Evolutionary conservation across 2,797 vertebrate species (phyloP).

Genomic region (Uromys caudimaculatus): DNA sequence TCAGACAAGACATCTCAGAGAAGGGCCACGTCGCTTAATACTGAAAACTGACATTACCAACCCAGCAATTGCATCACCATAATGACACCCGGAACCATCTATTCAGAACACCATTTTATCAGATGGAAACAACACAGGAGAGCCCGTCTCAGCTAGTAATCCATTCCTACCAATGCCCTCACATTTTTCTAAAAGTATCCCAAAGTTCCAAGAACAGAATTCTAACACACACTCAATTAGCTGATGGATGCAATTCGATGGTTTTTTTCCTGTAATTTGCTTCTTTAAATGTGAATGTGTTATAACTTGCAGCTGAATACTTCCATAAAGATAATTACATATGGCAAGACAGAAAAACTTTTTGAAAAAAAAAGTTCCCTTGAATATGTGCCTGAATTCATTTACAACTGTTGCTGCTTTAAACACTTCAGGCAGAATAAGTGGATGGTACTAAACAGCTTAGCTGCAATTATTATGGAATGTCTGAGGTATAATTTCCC

Average conservation of each 20-base stretch:
- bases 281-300: slow-evolving; percentile 82
- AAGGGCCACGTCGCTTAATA: neutral
- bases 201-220: slow-evolving; percentile 36
- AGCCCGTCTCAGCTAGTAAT: neutral
- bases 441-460: slow-evolving; percentile 93
- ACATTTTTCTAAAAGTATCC: slow-evolving; percentile 3
- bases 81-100: neutral
- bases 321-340: slow-evolving; percentile 89
- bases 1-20: neutral
- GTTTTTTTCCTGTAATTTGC: slow-evolving; percentile 77
- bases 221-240: slow-evolving; percentile 15
- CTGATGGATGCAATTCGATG: neutral
- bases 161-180: slow-evolving; percentile 18
- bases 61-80: neutral
- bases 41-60: neutral
- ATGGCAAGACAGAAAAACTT: slow-evolving; percentile 88
- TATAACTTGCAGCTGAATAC: slow-evolving; percentile 85
- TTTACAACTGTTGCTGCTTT: slow-evolving; percentile 92
- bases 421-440: slow-evolving; percentile 93
- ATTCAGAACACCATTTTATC: neutral
- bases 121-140: neutral
- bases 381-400: slow-evolving; percentile 90
- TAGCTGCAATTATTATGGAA: slow-evolving; percentile 93
- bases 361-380: slow-evolving; percentile 84
- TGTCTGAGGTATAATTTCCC: slow-evolving; percentile 93